Evolutionary conservation across 1,140 invertebrate genomes (phyloP).

Genomic region (Notospermus geniculatus): DNA sequence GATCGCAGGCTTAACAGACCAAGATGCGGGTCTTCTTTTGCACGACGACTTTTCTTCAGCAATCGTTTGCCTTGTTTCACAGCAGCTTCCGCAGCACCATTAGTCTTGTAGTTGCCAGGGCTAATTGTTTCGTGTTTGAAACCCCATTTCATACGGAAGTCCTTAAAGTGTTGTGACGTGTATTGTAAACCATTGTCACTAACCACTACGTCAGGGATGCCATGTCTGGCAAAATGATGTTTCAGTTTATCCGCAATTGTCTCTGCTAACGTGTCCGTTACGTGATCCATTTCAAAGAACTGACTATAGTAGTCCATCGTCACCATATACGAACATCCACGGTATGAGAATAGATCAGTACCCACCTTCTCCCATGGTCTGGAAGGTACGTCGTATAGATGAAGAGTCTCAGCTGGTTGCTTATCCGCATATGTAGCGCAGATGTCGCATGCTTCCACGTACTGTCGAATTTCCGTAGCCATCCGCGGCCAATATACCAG

Average conservation of each 20-base stretch:
- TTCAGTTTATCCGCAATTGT: neutral
- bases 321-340: neutral
- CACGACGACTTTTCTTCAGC: no score
- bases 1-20: no score
- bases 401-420: conserved; percentile 5
- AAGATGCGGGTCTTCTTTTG: no score
- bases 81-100: conserved; percentile 23
- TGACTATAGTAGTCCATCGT: conserved; percentile 13
- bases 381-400: conserved; percentile 14
- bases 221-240: conserved; percentile 7
- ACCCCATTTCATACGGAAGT: conserved; percentile 4
- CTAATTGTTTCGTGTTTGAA: conserved; percentile 19
- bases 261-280: neutral
- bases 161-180: conserved; percentile 1
- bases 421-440: no score
- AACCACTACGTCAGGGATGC: conserved; percentile 6
- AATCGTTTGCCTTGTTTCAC: conserved; percentile 22
- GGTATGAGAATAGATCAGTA: conserved; percentile 12
- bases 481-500: conserved; percentile 22
- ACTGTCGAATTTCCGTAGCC: conserved; percentile 6
- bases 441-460: no score
- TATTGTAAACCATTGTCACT: conserved; percentile 18
- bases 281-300: neutral
- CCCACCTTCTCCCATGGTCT: conserved; percentile 10
- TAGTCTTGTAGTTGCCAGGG: conserved; percentile 18